Evolutionary conservation across 2,113 vertebrate species (phyloP).

Genomic region (Hystrix brachyura): DNA sequence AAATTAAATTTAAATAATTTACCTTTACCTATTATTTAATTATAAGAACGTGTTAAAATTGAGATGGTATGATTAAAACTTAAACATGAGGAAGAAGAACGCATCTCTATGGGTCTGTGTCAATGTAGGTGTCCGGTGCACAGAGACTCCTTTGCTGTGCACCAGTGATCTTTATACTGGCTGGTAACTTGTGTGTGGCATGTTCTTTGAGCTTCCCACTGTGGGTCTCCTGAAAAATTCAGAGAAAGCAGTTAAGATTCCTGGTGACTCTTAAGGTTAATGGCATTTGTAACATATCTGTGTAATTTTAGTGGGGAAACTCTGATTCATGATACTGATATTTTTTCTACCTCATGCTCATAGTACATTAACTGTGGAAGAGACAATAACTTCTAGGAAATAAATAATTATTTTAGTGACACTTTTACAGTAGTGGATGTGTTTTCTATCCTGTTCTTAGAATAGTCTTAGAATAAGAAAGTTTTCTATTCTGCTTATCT

Average conservation of each 20-base stretch:
- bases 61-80: background rate
- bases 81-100: background rate
- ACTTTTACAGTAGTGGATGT: background rate
- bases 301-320: background rate
- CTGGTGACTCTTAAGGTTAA: background rate
- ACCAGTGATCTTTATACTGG: background rate
- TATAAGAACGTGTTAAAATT: background rate
- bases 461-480: background rate
- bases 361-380: background rate
- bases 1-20: background rate
- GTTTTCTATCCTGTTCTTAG: background rate
- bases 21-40: background rate
- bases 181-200: background rate
- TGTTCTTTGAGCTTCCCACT: background rate
- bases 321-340: background rate
- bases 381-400: background rate
- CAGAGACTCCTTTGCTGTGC: background rate
- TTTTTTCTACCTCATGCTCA: background rate
- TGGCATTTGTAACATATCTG: background rate
- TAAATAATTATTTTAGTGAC: background rate
- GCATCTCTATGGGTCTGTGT: background rate
- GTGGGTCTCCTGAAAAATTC: background rate
- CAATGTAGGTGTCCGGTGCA: background rate
- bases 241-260: background rate
- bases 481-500: background rate